Evolutionary conservation across 2,113 vertebrate genomes (phyloP), one percentile per base, ranked within the genome.

Genomic region (Melanostigma gelatinosum): DNA sequence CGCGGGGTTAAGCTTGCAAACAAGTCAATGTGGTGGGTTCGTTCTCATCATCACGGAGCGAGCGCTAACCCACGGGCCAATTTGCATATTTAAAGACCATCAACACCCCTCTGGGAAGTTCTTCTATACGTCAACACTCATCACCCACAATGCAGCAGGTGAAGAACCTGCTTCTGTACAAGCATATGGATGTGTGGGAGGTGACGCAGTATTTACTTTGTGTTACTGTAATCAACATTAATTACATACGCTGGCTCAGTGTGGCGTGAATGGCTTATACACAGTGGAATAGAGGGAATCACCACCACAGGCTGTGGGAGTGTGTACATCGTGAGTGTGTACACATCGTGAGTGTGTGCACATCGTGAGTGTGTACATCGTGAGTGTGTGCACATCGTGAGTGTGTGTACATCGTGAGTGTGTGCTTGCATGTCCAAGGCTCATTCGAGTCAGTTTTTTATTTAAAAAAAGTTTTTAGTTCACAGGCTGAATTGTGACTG

Each of bases 211-310:
- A 13, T 74, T 61, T 32, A 29, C 72, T 18, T 50, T 55, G 79
- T 84, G 87, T 68, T 76, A 72, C 71, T 83, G 72, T 82, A 88
- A 90, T 92, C 87, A 90, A 79, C 83, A 77, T 88, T 75, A 83
- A 88, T 93, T 88, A 88, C 68, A 75, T 78, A 86, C 58, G 67
- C 75, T 15, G 48, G 83, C 60, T 79, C 61, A 42, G 20, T 44
- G 79, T 79, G 77, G 29, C 54, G 9, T 40, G 72, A 84, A 74
- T 55, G 27, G 34, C 34, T 80, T 60, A 67, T 52, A 75, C 75
- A 34, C 34, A 13, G 63, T 12, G 64, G 62, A 63, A 36, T 3
- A 29, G 70, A 77, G 54, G 50, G 16, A n/a, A 61, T 50, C 18
- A 29, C 36, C 54, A 13, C 50, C 42, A 24, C 54, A 57, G 36